Evolutionary conservation across 2,797 vertebrate species (phyloP).

Genomic region (Diceros bicornis): DNA sequence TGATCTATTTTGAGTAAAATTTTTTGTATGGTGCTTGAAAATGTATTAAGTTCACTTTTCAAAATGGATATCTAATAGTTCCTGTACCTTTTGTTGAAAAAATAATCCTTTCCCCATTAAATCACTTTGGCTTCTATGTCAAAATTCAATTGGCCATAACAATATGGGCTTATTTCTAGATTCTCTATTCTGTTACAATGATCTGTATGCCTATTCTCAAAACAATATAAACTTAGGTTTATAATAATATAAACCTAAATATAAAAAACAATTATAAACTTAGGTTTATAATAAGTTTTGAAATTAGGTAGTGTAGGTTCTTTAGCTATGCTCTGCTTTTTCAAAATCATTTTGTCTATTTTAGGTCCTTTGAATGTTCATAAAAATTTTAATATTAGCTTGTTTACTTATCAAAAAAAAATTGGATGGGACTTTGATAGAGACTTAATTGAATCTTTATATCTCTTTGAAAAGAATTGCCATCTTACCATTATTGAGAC

Average conservation of each 20-base stretch:
- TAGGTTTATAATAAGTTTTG: neutral
- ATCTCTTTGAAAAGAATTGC: neutral
- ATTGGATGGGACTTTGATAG: neutral
- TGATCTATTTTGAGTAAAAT: neutral
- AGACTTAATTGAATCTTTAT: neutral
- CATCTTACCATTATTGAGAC: neutral
- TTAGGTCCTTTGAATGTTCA: neutral
- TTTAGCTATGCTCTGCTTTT: neutral
- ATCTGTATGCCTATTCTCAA: neutral
- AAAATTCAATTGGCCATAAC: neutral
- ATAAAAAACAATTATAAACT: too few species aligned
- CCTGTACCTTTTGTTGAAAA: neutral
- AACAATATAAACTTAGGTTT: neutral
- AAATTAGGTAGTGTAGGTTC: neutral
- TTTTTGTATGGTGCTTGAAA: neutral
- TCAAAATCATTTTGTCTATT: neutral
- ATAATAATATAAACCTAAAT: too few species aligned
- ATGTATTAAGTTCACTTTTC: neutral
- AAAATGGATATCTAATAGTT: neutral
- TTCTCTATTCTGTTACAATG: neutral
- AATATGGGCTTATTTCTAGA: neutral
- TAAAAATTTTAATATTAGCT: neutral
- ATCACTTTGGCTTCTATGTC: neutral
- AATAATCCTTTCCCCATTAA: neutral
- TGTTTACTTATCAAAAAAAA: neutral